Percentiles rank a stretch among this genome's conserved stretches.
phyloP scores from a whole-genome alignment of 2,797 vertebrate genomes.

The Macropodus opercularis region DNA sequence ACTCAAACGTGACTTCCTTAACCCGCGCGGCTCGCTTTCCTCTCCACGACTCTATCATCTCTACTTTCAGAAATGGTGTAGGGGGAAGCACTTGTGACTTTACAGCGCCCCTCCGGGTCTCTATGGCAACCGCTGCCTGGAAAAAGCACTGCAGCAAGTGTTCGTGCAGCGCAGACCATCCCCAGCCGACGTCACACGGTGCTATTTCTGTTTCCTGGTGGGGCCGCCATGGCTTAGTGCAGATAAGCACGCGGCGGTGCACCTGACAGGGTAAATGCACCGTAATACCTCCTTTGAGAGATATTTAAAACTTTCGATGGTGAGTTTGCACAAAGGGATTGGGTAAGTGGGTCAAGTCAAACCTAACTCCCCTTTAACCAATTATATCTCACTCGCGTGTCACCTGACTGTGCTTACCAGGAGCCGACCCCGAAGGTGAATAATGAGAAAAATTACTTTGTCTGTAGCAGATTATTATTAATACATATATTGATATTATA shows the following conservation, averaged over 20 bases:
- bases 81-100: background rate
- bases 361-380: slow-evolving; percentile 37
- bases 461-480: too few species aligned
- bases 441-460: too few species aligned
- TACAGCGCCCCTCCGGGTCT: slow-evolving; percentile 16
- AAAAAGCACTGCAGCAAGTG: slow-evolving; percentile 9
- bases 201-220: slow-evolving; percentile 46
- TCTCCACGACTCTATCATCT: background rate
- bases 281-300: slow-evolving; percentile 16
- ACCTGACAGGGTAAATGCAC: slow-evolving; percentile 20
- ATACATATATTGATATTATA: too few species aligned
- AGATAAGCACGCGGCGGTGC: slow-evolving; percentile 42
- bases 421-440: slow-evolving; percentile 14
- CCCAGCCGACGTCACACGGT: slow-evolving; percentile 22
- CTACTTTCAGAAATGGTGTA: slow-evolving; percentile 8
- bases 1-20: background rate
- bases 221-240: slow-evolving; percentile 20
- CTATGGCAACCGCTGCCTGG: slow-evolving; percentile 37
- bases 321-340: slow-evolving; percentile 29
- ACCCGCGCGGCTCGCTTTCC: slow-evolving; percentile 1
- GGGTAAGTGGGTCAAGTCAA: slow-evolving; percentile 24
- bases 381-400: slow-evolving; percentile 32
- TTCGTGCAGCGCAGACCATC: slow-evolving; percentile 5
- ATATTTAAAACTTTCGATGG: slow-evolving; percentile 25
- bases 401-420: slow-evolving; percentile 11